Percentiles rank a stretch among this genome's conserved stretches.
phyloP scores from a whole-genome alignment of 1,140 invertebrate genomes.

The Ladona fulva region DNA sequence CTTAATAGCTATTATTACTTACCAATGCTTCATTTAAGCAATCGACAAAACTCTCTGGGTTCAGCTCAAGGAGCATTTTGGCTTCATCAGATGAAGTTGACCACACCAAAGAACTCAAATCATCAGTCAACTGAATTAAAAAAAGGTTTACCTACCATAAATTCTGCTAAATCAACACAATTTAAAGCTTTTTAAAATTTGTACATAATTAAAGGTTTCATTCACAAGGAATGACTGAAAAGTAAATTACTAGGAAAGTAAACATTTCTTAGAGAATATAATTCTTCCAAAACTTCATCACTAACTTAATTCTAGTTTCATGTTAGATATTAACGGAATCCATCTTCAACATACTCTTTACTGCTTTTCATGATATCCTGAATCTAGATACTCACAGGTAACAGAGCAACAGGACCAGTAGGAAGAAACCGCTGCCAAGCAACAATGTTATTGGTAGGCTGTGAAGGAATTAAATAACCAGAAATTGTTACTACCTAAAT shows the following conservation, averaged over 20 bases:
- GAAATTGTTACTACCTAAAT: neutral
- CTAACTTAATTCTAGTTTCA: no score
- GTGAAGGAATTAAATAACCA: conserved; percentile 30
- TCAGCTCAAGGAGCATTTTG: conserved; percentile 56
- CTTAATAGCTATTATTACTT: conserved; percentile 28
- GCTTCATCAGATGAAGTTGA: conserved; percentile 66
- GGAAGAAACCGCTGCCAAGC: conserved; percentile 95
- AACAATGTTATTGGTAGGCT: conserved; percentile 64
- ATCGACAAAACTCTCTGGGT: conserved; percentile 77
- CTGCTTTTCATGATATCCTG: no score
- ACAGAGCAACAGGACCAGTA: conserved; percentile 78
- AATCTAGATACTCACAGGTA: conserved; percentile 59
- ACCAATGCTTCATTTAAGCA: conserved; percentile 79
- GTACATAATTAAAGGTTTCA: no score
- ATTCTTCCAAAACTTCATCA: no score
- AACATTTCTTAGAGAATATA: no score
- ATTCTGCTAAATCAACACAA: no score
- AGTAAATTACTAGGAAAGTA: no score
- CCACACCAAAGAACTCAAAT: conserved; percentile 85
- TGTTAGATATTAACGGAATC: no score
- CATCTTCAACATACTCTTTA: no score
- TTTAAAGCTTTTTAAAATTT: no score
- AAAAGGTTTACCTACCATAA: no score
- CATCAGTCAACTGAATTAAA: conserved; percentile 52
- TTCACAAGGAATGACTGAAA: no score